Evolutionary conservation across 2,113 vertebrate genomes (phyloP), one percentile per base, ranked within the genome.

Genomic region (Sciurus niger): DNA sequence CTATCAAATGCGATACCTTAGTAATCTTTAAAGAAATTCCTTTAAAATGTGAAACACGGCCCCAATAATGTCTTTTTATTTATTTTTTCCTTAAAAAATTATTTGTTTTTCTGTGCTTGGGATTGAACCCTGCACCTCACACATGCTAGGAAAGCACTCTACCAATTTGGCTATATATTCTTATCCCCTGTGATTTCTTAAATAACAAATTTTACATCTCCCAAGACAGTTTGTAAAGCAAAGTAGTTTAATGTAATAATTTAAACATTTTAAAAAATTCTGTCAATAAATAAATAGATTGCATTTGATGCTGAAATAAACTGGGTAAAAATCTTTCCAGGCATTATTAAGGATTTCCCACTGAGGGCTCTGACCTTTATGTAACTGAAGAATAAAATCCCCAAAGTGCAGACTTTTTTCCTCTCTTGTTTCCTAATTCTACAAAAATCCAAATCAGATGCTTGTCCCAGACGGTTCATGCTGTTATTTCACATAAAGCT

Each of bases 401-500:
- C 28, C 82, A 30, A 63, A 90, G 70, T 48, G 40, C 20, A 83
- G 28, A 51, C 6, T 9, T 30, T 77, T 89, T 72, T 43, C 8
- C 11, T 82, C 14, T 86, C 37, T 73, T 40, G 1, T 89, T 94
- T 93, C 40, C 24, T 93, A 76, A 22, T 58, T 94, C 73, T 43
- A 82, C n/a, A 94, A 94, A 93, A 93, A 93, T 91, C 8, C 40
- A 91, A 91, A 89, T 43, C 34, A 80, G 96, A 74, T 86, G 8
- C 34, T 86, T 90, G 11, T 72, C 51, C 53, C 43, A 86, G 55
- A 86, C 60, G 48, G 67, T 16, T 12, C 51, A 37, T 83, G 77
- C 16, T 74, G 1, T 65, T 88, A 84, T 68, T 86, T 90, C 24
- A 82, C 6, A 28, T 28, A 88, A 92, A 14, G 30, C 34, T 95